Evolutionary conservation across 2,113 vertebrate genomes (phyloP), one percentile per base, ranked within the genome.

Genomic region (Caranx melampygus): DNA sequence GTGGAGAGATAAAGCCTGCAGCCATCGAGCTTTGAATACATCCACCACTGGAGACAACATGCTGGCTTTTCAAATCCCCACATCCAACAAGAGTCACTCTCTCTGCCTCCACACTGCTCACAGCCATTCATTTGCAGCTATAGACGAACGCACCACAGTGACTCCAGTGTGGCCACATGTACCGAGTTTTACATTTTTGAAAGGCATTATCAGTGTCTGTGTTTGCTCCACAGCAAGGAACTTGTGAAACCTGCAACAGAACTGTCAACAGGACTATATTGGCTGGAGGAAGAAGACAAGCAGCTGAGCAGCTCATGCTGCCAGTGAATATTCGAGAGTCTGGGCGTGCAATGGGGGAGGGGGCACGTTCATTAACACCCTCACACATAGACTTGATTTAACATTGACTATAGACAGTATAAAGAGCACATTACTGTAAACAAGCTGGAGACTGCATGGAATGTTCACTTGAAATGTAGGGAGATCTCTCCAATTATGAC

Each of bases 31-130:
- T 91, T 86, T 88, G 72, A 88, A 88, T 66, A 11, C 77, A 70
- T 72, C 71, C 81, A 71, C 79, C 88, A 51, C 78, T 62, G 70
- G 75, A 86, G 83, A 88, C 85, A 81, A 71, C 83, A 83, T 57
- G 86, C 89, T 81, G 89, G 72, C 84, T 88, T 85, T 47, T 86
- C 75, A 86, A 91, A 90, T 90, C 82, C 77, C 72, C 72, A 68
- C 76, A 87, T 91, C 79, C 83, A 75, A 87, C 78, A 82, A 58
- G 85, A 88, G 72, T 67, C 86, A 68, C 74, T 76, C 26, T 34
- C 80, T 73, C 80, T 35, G 71, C 69, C 79, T 83, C 78, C 73
- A 85, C 84, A 73, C 66, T 35, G 79, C 81, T 85, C 64, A 21
- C 54, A 72, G 86, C 81, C 78, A 75, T 84, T 89, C 44, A 89